Percentiles rank a stretch among this genome's conserved stretches.
phyloP scores from a whole-genome alignment of 2,888 invertebrate species.

The Ceraclea dissimilis region DNA sequence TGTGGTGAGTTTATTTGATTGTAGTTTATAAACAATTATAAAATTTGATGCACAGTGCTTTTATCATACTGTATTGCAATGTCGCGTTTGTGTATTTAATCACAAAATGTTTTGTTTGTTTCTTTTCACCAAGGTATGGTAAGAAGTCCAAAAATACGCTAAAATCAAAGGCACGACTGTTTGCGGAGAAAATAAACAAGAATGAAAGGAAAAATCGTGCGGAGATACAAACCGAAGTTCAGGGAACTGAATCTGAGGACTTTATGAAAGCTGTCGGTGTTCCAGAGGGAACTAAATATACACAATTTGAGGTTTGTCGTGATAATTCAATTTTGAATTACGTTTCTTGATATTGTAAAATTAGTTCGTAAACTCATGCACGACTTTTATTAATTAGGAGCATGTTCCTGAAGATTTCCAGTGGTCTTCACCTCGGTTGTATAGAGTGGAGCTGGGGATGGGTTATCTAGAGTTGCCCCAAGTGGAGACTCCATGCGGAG shows the following conservation, averaged over 20 bases:
- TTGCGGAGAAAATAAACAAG: slow-evolving; percentile 98
- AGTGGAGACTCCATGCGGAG: slow-evolving; percentile 65
- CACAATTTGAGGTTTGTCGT: slow-evolving; percentile 31
- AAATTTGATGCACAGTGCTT: neutral
- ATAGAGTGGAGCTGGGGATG: slow-evolving; percentile 95
- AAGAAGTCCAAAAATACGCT: slow-evolving; percentile 80
- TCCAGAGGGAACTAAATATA: slow-evolving; percentile 36
- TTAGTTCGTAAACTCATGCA: no score
- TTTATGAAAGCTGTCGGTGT: slow-evolving; percentile 75
- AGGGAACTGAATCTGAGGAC: slow-evolving; percentile 73
- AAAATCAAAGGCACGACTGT: slow-evolving; percentile 79
- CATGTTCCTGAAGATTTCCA: slow-evolving; percentile 62
- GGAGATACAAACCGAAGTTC: slow-evolving; percentile 76
- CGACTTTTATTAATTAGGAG: no score
- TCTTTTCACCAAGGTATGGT: slow-evolving; percentile 46
- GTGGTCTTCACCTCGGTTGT: slow-evolving; percentile 67
- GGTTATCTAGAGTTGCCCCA: slow-evolving; percentile 98
- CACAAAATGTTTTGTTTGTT: neutral
- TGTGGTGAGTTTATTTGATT: slow-evolving; percentile 61
- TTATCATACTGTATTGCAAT: neutral
- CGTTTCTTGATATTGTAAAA: neutral
- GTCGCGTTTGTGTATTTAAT: neutral
- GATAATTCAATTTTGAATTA: neutral
- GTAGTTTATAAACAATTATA: neutral
- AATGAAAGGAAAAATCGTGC: slow-evolving; percentile 94